Evolutionary conservation across 2,888 invertebrate genomes (phyloP), one percentile per base, ranked within the genome.

Genomic region (Drosophila bunnanda): DNA sequence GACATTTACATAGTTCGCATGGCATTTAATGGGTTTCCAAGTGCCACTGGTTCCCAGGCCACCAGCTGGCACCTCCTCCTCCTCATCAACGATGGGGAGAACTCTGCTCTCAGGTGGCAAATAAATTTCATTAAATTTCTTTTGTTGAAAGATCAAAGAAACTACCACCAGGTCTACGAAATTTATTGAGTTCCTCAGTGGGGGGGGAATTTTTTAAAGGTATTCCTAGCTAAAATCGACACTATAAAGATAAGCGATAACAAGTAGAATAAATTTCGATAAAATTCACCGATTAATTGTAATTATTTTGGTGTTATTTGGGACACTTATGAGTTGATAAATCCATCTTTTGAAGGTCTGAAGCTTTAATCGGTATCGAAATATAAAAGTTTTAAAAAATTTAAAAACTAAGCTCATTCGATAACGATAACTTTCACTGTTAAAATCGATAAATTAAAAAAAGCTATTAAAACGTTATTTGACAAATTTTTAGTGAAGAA

Each of bases 1-100:
- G 25, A 58, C 82, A 87, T 87, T 87, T 84, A 79, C 79, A 81
- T 87, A 83, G 79, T 79, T 86, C 15, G 62, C 71, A 52, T 75
- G 64, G 52, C 79, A 72, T 64, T 86, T 86, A 48, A 65, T 82
- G 80, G 53, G 17, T 20, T 43, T 41, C 52, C 55, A 53, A 58
- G 43, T 46, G 59, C 41, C 48, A 38, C 39, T 46, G 17, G 53
- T 64, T 50, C 48, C 62, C 62, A 48, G 48, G 28, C 25, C 36
- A 12, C 13, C 20, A 32, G 25, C 34, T 12, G 36, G 15, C 25
- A 20, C 56, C n/a, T 13, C 38, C 28, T 8, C 38, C 7, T 4
- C 28, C 28, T 28, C 9, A n/a, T n/a, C n/a, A n/a, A n/a, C 13
- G 20, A 15, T 4, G 25, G 17, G 22, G 30, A 17, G 8, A 50